Evolutionary conservation across 2,797 vertebrate species (phyloP), one percentile per base, ranked within the genome.

Genomic region (Sciurus vulgaris): DNA sequence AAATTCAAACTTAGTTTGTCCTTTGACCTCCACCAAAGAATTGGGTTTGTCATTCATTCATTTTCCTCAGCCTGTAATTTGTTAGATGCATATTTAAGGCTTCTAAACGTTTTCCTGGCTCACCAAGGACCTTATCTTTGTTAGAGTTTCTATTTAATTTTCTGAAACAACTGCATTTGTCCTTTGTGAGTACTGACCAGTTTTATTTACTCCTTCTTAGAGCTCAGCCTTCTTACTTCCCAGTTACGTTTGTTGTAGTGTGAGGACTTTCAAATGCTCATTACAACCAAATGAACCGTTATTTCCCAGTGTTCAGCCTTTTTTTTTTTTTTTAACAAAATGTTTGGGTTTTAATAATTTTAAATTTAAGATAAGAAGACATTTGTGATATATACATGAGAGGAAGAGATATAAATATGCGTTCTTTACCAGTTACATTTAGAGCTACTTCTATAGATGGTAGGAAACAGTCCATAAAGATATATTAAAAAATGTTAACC

Each of bases 361-460:
- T 89, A 93, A 90, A 63, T 63, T 69, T 92, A 73, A 90, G n/a
- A 59, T 87, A 51, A n/a, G 47, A 35, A 72, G 72, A 93, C 51
- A 35, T 51, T 81, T 4, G 4, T 70, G 82, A 44, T 44, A 69
- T 65, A 24, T 86, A 38, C 59, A 4, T 30, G 24, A 78, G 26
- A 70, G 22, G 65, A 89, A 84, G 44, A 30, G 26, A 74, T 3
- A 54, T 77, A 81, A 69, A 63, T 84, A 56, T 73, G 1, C 33
- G 86, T 69, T 82, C 13, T 89, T 92, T 44, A 3, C 7, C 12
- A 8, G 1, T 89, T n/a, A 38, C 7, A 22, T 9, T 78, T 83
- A 56, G 28, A 70, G 51, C 17, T 86, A 44, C 63, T 87, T 94
- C 74, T 86, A 35, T 84, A n/a, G 5, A 4, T 47, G 24, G 4